Percentiles rank a stretch among this genome's conserved stretches.
These are phyloP conservation scores for Ageneiosus marmoratus DNA, from an alignment of 2,113 vertebrate species.

Conservation along the genomic window DNA sequence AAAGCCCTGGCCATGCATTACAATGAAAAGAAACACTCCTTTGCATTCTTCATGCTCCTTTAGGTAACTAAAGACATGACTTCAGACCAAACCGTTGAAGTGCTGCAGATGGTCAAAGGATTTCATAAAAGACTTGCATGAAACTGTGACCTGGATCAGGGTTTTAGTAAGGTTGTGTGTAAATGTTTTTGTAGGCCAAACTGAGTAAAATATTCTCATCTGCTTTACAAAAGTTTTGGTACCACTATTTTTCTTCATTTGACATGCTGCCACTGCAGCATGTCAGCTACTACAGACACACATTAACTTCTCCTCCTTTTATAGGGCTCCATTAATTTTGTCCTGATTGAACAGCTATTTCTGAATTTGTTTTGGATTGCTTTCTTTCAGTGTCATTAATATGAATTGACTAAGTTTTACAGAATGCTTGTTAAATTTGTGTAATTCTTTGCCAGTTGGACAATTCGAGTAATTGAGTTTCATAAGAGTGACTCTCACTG, in stretches of 20 bases:
- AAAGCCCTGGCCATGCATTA: slow-evolving; percentile 48
- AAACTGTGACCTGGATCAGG: background rate
- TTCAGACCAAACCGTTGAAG: background rate
- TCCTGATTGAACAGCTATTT: background rate
- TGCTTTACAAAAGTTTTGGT: background rate
- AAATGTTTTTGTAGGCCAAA: background rate
- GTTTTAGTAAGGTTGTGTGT: background rate
- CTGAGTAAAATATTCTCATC: background rate
- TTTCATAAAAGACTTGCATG: background rate
- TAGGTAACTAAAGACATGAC: slow-evolving; percentile 22
- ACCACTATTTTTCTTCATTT: background rate
- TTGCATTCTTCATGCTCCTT: slow-evolving; percentile 32
- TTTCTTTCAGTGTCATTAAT: background rate
- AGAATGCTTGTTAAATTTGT: background rate
- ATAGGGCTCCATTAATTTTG: background rate
- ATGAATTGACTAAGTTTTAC: background rate
- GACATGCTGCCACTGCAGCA: background rate
- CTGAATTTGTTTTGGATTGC: background rate
- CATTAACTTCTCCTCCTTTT: background rate
- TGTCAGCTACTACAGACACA: background rate
- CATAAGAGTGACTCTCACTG: background rate
- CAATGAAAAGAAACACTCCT: slow-evolving; percentile 46
- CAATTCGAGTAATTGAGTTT: background rate
- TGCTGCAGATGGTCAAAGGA: background rate
- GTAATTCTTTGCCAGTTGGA: background rate